Evolutionary conservation across 2,888 invertebrate species (phyloP), one percentile per base, ranked within the genome.

Genomic region (Spisula subtruncata): DNA sequence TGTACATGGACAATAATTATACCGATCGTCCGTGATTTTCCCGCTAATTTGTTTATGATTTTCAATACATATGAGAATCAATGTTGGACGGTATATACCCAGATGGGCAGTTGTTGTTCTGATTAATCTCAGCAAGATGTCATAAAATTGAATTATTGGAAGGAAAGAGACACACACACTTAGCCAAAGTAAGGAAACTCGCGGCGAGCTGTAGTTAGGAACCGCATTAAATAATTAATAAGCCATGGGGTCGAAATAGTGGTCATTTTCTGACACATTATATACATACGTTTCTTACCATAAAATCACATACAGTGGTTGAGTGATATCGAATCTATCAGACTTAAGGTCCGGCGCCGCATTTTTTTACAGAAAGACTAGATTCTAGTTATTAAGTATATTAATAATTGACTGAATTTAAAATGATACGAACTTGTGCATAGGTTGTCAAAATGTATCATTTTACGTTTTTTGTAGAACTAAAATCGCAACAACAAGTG

Each of bases 11-110:
- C 25, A 25, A 10, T 66, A 66, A n/a, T 25, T 20, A n/a, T n/a
- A 66, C 60, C 25, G 60, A 66, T 10, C 60, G n/a, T 66, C 60
- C 60, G 60, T 66, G 60, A 66, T 66, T 66, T 66, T 66, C 60
- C 6, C 60, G 10, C 60, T 66, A 66, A 66, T 66, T 66, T 66
- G 60, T 66, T 66, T 75, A 35, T 16, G 75, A 75, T 75, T 75
- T n/a, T 75, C 75, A 75, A 35, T 75, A 75, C 32, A 32, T 75
- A 12, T 5, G 35, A 35, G 32, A 75, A 75, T 75, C 75, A 35
- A 35, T 12, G 35, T 18, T 8, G 35, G 14, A 10, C 18, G 18
- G 35, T 16, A 75, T n/a, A n/a, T 75, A 32, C 75, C 75, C 75
- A 32, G 75, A 16, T 35, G 75, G 20, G 75, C 35, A 32, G 35